Conservation (phyloP, 1,140 invertebrate species). For the Atta texana region DNA sequence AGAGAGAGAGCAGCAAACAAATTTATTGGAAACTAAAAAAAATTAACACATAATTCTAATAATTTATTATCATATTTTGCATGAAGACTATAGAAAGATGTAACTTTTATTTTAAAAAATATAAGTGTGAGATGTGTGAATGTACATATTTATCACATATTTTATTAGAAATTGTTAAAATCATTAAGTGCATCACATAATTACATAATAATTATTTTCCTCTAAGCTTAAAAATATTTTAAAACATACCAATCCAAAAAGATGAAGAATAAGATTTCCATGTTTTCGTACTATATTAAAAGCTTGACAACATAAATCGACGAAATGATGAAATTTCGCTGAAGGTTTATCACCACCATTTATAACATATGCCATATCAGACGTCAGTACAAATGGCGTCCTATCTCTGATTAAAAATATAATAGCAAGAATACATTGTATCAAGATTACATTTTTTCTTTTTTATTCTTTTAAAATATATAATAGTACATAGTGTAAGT, state of each 20-base stretch:
- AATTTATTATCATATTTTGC: not conserved
- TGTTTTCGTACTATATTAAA: conserved; percentile 99
- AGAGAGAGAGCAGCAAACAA: not conserved
- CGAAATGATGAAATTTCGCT: conserved; percentile 98
- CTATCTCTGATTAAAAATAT: conserved; percentile 91
- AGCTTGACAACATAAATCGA: conserved; percentile 98
- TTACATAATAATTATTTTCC: not conserved
- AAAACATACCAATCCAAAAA: conserved; percentile 94
- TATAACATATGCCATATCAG: conserved; percentile 99
- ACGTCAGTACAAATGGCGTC: conserved; percentile 98
- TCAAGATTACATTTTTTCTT: not conserved
- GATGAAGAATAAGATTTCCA: conserved; percentile 96
- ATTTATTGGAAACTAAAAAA: not conserved
- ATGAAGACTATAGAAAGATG: not conserved
- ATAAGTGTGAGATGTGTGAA: not conserved
- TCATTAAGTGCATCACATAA: not conserved
- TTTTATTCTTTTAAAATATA: conserved; percentile 12
- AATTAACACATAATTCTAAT: not conserved
- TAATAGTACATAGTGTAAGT: conserved; percentile 15
- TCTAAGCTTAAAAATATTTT: conserved; percentile 40
- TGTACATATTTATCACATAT: not conserved
- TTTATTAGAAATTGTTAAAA: not conserved
- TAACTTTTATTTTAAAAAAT: not conserved
- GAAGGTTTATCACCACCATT: conserved; percentile 98
- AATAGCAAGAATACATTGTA: not conserved